A percentile compares a stretch with the other conserved stretches of the same genome.
Evolutionary conservation across 2,797 vertebrate genomes (phyloP).

Genomic region (Myiotriccus ornatus): DNA sequence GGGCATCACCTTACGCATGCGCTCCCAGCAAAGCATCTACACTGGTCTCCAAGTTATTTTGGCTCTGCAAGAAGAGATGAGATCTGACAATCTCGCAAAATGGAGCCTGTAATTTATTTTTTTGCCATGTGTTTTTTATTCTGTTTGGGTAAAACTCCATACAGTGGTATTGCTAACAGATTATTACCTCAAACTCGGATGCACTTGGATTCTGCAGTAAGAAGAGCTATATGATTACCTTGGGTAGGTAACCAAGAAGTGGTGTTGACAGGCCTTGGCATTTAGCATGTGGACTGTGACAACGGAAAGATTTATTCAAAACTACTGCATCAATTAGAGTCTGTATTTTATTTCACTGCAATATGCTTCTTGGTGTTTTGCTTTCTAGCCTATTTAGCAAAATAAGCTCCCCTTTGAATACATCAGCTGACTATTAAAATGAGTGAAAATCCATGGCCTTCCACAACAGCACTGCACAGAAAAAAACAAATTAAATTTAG

Average conservation of each 20-base stretch:
- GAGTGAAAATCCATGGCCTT: constrained; percentile 30
- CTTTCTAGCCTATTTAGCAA: constrained; percentile 50
- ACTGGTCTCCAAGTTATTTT: background rate
- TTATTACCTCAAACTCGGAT: background rate
- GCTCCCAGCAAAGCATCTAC: background rate
- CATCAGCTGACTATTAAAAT: constrained; percentile 39
- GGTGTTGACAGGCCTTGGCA: constrained; percentile 54
- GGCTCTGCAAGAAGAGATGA: background rate
- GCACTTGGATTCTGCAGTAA: background rate
- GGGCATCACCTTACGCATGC: background rate
- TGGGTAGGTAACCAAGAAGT: constrained; percentile 50
- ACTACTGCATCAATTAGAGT: constrained; percentile 17
- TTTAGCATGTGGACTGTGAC: constrained; percentile 13
- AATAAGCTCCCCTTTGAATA: constrained; percentile 34
- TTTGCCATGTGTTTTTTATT: background rate
- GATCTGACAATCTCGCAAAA: background rate
- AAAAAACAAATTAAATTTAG: constrained; percentile 1
- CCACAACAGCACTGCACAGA: background rate
- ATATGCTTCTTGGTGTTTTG: constrained; percentile 38
- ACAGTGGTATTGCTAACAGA: background rate
- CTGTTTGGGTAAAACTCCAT: background rate
- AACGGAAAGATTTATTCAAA: constrained; percentile 63
- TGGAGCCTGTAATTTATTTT: background rate
- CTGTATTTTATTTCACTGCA: constrained; percentile 49
- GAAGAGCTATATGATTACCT: constrained; percentile 31